Conservation (phyloP, 2,113 vertebrate species). For the Micronycteris hirsuta region DNA sequence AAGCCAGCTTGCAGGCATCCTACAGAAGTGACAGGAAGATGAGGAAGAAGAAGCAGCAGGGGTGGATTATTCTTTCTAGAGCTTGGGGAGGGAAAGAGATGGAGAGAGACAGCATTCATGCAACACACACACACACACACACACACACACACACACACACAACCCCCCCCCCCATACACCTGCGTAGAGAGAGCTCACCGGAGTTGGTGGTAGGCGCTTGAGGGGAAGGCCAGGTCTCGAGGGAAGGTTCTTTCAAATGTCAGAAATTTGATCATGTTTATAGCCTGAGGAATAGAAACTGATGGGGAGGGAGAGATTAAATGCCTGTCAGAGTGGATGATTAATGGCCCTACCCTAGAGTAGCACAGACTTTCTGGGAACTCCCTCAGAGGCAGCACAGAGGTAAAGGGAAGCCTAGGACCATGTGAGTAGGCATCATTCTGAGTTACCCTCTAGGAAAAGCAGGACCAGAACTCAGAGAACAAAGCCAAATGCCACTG, state of each 20-base stretch:
- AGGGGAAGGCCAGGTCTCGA: neutral
- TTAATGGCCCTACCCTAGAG: constrained; percentile 30
- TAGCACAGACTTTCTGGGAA: neutral
- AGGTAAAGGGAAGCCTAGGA: neutral
- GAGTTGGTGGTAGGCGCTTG: neutral
- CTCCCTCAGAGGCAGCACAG: constrained; percentile 6
- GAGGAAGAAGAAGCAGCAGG: neutral
- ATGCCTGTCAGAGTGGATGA: constrained; percentile 55
- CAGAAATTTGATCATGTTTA: constrained; percentile 60
- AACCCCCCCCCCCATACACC: too few relatives aligned
- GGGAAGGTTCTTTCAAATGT: constrained; percentile 41
- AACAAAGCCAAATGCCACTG: neutral
- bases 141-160: neutral
- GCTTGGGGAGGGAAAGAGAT: neutral
- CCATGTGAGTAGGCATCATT: neutral
- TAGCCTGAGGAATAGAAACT: constrained; percentile 47
- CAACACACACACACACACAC: neutral
- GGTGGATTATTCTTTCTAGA: neutral
- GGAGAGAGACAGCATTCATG: neutral
- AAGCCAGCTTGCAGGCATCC: neutral
- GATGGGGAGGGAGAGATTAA: constrained; percentile 61
- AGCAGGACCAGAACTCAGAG: neutral
- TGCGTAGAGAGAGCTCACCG: neutral
- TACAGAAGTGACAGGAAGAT: neutral
- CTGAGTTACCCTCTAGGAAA: neutral